phyloP scores from a whole-genome alignment of 2,888 invertebrate genomes.

The Coelogynopora nodosa region DNA sequence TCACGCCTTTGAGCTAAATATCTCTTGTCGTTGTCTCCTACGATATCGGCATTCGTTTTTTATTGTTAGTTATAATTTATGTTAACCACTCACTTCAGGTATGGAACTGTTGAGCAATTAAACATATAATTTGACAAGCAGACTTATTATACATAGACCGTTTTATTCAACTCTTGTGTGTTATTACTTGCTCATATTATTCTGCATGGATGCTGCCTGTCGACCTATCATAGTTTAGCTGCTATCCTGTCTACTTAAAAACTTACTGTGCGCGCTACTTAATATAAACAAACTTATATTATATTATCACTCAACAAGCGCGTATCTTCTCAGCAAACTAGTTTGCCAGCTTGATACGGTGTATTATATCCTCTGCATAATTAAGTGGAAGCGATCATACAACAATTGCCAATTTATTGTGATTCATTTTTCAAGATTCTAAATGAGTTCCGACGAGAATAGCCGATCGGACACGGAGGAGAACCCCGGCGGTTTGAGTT shows the following conservation, averaged over 20 bases:
- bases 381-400: no score
- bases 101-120: no score
- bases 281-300: background rate
- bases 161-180: background rate
- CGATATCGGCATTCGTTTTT: no score
- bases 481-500: background rate
- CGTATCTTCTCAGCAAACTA: background rate
- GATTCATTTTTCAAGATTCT: background rate
- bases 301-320: background rate
- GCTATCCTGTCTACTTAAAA: background rate
- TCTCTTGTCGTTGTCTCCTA: no score
- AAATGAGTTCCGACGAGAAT: background rate
- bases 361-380: no score
- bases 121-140: no score
- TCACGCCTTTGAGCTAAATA: no score
- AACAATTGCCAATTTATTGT: no score
- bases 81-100: no score
- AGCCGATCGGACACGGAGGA: slow-evolving; percentile 18
- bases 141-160: no score
- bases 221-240: slow-evolving; percentile 22
- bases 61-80: no score
- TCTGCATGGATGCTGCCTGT: slow-evolving; percentile 11
- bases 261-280: slow-evolving; percentile 25
- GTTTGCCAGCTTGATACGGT: no score
- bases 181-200: background rate